Percentiles rank a stretch among this genome's conserved stretches.
phyloP scores from a whole-genome alignment of 2,113 vertebrate genomes.

The Oenanthe oenanthe region DNA sequence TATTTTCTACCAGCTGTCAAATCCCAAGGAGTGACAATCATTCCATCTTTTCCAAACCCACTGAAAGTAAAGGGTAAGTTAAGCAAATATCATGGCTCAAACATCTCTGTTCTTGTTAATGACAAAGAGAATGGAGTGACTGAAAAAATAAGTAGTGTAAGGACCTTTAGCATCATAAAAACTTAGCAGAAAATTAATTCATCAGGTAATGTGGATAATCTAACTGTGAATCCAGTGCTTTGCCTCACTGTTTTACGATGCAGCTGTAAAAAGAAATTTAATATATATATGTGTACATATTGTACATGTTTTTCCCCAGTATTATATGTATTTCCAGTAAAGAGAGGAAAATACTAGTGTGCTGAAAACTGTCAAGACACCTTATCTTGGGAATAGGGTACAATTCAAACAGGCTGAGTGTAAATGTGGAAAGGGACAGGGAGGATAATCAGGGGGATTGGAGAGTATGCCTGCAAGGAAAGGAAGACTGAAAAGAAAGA shows the following conservation, averaged over 20 bases:
- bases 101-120: neutral
- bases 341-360: neutral
- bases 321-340: neutral
- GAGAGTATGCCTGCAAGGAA: neutral
- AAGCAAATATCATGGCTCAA: neutral
- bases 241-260: neutral
- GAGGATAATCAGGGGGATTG: neutral
- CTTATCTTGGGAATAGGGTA: neutral
- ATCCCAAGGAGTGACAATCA: conserved; percentile 9
- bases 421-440: neutral
- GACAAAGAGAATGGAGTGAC: neutral
- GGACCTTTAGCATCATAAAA: neutral
- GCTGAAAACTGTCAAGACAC: neutral
- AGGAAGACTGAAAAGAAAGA: neutral
- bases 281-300: no score
- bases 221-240: neutral
- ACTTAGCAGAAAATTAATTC: neutral
- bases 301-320: neutral
- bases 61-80: conserved; percentile 69
- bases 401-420: neutral
- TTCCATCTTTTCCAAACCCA: conserved; percentile 30
- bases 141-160: neutral
- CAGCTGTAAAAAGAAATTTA: neutral
- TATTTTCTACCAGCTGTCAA: neutral
- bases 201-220: neutral